Evolutionary conservation across 2,888 invertebrate species (phyloP).

Genomic region (Microplitis deprimator): DNA sequence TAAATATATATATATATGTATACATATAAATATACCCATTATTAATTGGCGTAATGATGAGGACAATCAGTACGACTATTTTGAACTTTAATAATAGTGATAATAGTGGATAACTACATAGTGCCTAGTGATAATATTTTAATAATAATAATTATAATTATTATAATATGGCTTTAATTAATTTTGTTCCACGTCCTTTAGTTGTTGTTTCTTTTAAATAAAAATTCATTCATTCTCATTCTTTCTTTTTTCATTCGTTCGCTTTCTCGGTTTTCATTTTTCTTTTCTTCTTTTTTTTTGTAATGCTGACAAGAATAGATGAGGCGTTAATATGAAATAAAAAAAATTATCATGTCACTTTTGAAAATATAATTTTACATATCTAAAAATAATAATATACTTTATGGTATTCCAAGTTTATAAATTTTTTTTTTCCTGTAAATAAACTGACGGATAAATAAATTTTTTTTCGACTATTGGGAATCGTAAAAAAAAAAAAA

Average conservation of each 20-base stretch:
- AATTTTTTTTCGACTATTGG: too few species aligned
- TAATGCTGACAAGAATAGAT: background rate
- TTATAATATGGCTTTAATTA: slow-evolving; percentile 66
- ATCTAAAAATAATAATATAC: background rate
- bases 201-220: slow-evolving; percentile 30
- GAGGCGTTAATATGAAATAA: slow-evolving; percentile 8
- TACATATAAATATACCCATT: background rate
- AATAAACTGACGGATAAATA: slow-evolving; percentile 44
- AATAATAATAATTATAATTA: slow-evolving; percentile 47
- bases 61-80: slow-evolving; percentile 65
- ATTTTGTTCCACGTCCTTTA: slow-evolving; percentile 48
- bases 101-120: slow-evolving; percentile 67
- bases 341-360: background rate
- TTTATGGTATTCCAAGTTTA: background rate
- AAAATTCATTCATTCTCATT: slow-evolving; percentile 31
- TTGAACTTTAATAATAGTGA: slow-evolving; percentile 61
- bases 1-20: slow-evolving; percentile 63
- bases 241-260: slow-evolving; percentile 24
- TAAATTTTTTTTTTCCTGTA: background rate
- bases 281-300: background rate
- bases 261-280: slow-evolving; percentile 33
- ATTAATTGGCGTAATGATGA: slow-evolving; percentile 58
- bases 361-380: background rate
- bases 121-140: slow-evolving; percentile 64
- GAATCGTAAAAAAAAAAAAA: too few species aligned